Percentiles rank a stretch among this genome's conserved stretches.
Evolutionary conservation across 2,113 vertebrate genomes (phyloP).

Genomic region (Heptranchias perlo): DNA sequence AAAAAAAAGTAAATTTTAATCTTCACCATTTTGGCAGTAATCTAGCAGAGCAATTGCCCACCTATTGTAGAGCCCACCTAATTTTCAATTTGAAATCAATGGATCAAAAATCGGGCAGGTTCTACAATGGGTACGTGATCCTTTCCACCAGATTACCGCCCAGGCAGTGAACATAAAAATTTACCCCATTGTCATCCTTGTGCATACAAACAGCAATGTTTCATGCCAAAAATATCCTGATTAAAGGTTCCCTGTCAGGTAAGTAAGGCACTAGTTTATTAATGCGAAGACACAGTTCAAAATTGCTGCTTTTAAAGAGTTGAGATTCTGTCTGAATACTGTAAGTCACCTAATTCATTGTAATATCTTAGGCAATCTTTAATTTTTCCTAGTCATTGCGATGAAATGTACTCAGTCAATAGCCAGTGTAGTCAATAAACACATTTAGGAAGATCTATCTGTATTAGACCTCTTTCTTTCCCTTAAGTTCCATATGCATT

Average conservation of each 20-base stretch:
- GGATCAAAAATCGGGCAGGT: neutral
- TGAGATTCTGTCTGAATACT: neutral
- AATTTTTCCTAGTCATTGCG: neutral
- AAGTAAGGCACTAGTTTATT: neutral
- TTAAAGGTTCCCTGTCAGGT: neutral
- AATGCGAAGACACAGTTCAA: neutral
- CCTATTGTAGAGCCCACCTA: neutral
- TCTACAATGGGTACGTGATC: neutral
- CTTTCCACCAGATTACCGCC: neutral
- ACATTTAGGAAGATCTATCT: neutral
- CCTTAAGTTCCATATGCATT: neutral
- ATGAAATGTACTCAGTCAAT: neutral
- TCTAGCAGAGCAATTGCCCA: neutral
- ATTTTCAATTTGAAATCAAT: neutral
- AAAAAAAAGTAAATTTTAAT: neutral
- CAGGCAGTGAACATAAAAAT: neutral
- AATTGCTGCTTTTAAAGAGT: neutral
- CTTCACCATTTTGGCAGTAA: neutral
- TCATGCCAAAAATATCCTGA: neutral
- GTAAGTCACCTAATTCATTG: neutral
- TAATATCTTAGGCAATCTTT: neutral
- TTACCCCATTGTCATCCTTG: neutral
- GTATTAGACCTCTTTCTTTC: neutral
- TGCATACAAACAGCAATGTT: neutral
- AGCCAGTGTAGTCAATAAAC: neutral